Evolutionary conservation across 2,888 invertebrate genomes (phyloP).

Genomic region (Timema podura): DNA sequence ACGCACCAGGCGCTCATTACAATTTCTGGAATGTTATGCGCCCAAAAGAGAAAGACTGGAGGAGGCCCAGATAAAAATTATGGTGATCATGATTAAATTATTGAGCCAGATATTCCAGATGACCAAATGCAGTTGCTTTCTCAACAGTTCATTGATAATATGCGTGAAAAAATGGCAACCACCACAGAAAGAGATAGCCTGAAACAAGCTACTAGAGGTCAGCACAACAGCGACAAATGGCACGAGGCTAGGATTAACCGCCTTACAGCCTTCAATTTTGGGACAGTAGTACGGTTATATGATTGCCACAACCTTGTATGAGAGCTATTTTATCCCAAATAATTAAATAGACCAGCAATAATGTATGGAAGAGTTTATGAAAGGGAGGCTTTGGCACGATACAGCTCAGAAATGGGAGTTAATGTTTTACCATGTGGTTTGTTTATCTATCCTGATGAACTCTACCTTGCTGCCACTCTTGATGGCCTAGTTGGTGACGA

Average conservation of each 20-base stretch:
- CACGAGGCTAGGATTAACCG: background rate
- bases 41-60: background rate
- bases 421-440: constrained; percentile 11
- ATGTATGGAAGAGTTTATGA: constrained; percentile 1
- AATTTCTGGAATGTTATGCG: background rate
- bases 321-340: background rate
- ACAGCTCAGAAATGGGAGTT: background rate
- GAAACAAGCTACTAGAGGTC: background rate
- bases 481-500: background rate
- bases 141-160: background rate
- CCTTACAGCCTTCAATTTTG: background rate
- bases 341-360: background rate
- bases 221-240: background rate
- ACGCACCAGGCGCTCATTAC: background rate
- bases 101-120: background rate
- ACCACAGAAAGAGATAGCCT: background rate
- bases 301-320: constrained; percentile 7
- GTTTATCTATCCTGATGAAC: background rate
- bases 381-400: background rate
- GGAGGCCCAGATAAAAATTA: background rate
- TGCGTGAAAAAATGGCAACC: background rate
- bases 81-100: background rate
- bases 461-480: constrained; percentile 14
- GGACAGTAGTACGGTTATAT: background rate
- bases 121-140: background rate